Conservation (phyloP, 2,888 invertebrate genomes). For the Villa cingulata region DNA sequence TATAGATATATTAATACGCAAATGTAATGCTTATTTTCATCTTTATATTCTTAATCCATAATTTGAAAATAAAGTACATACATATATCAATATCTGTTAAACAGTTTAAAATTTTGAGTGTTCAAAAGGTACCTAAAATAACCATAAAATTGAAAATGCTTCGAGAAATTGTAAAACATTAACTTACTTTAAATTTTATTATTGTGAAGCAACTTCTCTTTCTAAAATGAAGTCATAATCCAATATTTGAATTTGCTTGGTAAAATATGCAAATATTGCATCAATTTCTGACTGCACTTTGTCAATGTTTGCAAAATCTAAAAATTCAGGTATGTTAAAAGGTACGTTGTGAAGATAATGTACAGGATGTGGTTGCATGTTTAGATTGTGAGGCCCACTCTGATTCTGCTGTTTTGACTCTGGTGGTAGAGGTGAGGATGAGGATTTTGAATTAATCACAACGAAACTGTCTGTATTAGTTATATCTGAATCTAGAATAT, state of each 20-base stretch:
- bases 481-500: slow-evolving; percentile 4
- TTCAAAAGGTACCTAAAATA: not conserved
- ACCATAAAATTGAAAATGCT: not conserved
- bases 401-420: slow-evolving; percentile 2
- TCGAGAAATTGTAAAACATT: not conserved
- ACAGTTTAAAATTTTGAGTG: too few relatives aligned
- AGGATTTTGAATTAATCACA: slow-evolving; percentile 3
- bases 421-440: not conserved
- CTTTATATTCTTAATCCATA: too few relatives aligned
- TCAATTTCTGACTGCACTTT: slow-evolving; percentile 7
- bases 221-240: slow-evolving; percentile 10
- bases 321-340: slow-evolving; percentile 7
- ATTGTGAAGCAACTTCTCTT: slow-evolving; percentile 3
- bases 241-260: slow-evolving; percentile 4
- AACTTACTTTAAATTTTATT: not conserved
- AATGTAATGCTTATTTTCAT: not conserved
- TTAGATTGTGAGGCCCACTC: not conserved
- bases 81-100: too few relatives aligned
- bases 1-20: not conserved
- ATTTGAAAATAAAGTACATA: too few relatives aligned
- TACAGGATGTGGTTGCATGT: not conserved
- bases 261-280: slow-evolving; percentile 7
- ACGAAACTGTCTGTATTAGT: slow-evolving; percentile 7
- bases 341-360: slow-evolving; percentile 8
- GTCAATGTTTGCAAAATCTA: slow-evolving; percentile 2